These are phyloP conservation scores for Encarsia formosa DNA, from an alignment of 2,888 invertebrate genomes.

Conservation along the genomic window DNA sequence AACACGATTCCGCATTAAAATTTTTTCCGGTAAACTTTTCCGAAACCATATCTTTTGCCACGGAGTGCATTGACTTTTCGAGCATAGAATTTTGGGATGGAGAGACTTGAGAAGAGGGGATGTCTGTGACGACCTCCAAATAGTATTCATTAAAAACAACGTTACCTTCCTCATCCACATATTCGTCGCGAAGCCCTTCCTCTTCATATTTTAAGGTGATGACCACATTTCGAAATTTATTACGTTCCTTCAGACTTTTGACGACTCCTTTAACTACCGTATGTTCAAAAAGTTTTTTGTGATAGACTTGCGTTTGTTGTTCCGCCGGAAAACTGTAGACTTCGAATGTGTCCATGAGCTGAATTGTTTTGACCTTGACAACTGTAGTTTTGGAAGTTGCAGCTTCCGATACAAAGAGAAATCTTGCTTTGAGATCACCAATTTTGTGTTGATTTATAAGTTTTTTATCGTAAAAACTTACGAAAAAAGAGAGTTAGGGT, in stretches of 20 bases:
- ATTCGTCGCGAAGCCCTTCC: constrained; percentile 19
- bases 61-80: constrained; percentile 15
- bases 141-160: constrained; percentile 26
- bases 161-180: constrained; percentile 29
- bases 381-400: constrained; percentile 15
- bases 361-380: constrained; percentile 21
- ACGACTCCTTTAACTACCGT: constrained; percentile 21
- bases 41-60: constrained; percentile 25
- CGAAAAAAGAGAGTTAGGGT: no score
- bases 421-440: no score
- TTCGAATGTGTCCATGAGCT: constrained; percentile 26
- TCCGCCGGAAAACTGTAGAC: constrained; percentile 24
- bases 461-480: no score
- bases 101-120: not conserved
- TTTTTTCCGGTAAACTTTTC: constrained; percentile 27
- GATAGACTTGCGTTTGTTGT: constrained; percentile 14
- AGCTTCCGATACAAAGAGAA: no score
- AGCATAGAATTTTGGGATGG: not conserved
- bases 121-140: constrained; percentile 9
- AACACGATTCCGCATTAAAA: constrained; percentile 5
- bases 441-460: constrained; percentile 29
- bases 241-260: constrained; percentile 25
- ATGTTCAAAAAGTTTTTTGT: constrained; percentile 23
- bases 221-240: constrained; percentile 22
- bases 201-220: constrained; percentile 20